Conservation (phyloP, 2,113 vertebrate genomes). For the Alligator sinensis region DNA sequence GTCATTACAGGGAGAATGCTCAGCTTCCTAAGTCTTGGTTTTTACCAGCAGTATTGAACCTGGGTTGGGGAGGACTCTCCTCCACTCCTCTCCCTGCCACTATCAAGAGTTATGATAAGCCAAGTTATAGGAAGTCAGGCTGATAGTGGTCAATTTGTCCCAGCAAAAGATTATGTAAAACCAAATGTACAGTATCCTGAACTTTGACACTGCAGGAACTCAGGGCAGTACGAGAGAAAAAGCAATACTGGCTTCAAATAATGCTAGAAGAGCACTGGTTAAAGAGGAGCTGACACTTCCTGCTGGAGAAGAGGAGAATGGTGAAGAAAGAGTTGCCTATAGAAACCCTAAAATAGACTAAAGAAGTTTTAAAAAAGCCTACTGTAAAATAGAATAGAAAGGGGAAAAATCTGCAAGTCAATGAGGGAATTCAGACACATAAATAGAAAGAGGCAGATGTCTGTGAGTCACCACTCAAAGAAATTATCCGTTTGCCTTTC, state of each 20-base stretch:
- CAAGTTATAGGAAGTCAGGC: too few relatives aligned
- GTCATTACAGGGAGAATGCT: background rate
- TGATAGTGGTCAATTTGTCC: background rate
- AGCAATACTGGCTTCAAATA: background rate
- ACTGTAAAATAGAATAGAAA: slow-evolving; percentile 53
- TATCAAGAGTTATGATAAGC: too few relatives aligned
- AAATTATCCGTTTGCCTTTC: slow-evolving; percentile 43
- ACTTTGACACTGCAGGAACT: background rate
- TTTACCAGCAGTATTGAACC: too few relatives aligned
- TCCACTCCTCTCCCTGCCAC: too few relatives aligned
- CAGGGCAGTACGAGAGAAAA: background rate
- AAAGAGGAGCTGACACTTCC: background rate
- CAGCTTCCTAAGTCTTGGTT: background rate
- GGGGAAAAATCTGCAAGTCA: slow-evolving; percentile 47
- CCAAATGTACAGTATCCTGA: background rate
- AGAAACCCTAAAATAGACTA: slow-evolving; percentile 8
- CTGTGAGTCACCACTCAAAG: slow-evolving; percentile 28
- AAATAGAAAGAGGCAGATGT: slow-evolving; percentile 60
- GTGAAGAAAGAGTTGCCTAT: slow-evolving; percentile 49
- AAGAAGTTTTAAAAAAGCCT: background rate
- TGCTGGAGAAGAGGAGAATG: background rate
- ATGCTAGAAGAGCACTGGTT: background rate
- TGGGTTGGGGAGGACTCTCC: too few relatives aligned
- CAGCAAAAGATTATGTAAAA: background rate
- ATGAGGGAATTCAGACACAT: slow-evolving; percentile 39